Conservation (phyloP, 2,888 invertebrate genomes). For the Acronicta psi region DNA sequence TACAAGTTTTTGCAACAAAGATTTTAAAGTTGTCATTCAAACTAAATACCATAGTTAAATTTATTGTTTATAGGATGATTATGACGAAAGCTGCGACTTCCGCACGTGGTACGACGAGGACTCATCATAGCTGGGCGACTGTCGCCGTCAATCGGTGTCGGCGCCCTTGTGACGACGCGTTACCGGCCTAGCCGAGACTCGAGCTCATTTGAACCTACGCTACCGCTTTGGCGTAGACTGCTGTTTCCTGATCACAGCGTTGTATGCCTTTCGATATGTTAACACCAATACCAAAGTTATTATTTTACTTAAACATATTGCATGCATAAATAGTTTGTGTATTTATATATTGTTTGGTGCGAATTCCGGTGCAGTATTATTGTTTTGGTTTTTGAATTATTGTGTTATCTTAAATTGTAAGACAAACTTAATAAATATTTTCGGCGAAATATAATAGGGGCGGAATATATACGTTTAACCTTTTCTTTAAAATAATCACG, state of each 20-base stretch:
- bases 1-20: too few relatives aligned
- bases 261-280: slow-evolving; percentile 69
- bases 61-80: slow-evolving; percentile 76
- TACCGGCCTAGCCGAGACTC: slow-evolving; percentile 45
- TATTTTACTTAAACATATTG: slow-evolving; percentile 72
- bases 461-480: slow-evolving; percentile 21
- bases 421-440: slow-evolving; percentile 42
- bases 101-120: slow-evolving; percentile 86
- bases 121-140: slow-evolving; percentile 79
- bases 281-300: slow-evolving; percentile 88
- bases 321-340: slow-evolving; percentile 68
- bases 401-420: slow-evolving; percentile 58
- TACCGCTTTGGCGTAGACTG: slow-evolving; percentile 57
- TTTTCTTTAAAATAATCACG: slow-evolving; percentile 17
- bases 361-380: slow-evolving; percentile 72
- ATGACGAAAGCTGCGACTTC: slow-evolving; percentile 83
- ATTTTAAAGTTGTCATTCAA: too few relatives aligned
- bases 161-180: slow-evolving; percentile 59
- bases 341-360: slow-evolving; percentile 68
- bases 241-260: slow-evolving; percentile 50
- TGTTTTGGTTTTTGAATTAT: slow-evolving; percentile 67
- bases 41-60: neutral
- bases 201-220: slow-evolving; percentile 51
- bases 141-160: slow-evolving; percentile 55
- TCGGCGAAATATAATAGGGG: slow-evolving; percentile 50